Conservation (phyloP, 2,113 vertebrate species). For the Ammospiza caudacuta region DNA sequence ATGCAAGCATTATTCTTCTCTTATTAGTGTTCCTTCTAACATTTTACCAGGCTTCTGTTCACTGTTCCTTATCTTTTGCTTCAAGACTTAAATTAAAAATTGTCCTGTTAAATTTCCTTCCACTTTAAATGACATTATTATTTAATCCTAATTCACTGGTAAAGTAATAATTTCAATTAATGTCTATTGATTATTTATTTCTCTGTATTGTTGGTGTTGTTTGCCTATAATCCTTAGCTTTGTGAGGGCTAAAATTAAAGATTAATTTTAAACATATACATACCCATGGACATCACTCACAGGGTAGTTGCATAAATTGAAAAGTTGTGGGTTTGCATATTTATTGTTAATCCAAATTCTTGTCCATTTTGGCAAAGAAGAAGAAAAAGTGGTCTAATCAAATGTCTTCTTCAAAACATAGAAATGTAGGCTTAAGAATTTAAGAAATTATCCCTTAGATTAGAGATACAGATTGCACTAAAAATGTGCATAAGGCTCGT, state of each 20-base stretch:
- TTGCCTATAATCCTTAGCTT: neutral
- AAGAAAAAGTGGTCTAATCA: accelerated
- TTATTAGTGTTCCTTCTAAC: neutral
- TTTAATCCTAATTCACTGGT: neutral
- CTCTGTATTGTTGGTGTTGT: neutral
- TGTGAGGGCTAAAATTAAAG: neutral
- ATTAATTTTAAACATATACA: neutral
- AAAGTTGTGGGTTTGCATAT: neutral
- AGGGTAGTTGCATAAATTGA: neutral
- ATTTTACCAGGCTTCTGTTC: neutral
- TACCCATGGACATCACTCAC: neutral
- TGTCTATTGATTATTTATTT: neutral
- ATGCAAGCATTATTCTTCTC: neutral
- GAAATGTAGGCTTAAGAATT: neutral
- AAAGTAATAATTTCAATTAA: neutral
- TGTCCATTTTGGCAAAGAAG: neutral
- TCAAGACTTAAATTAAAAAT: neutral
- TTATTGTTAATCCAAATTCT: neutral
- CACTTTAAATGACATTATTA: neutral
- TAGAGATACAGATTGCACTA: neutral
- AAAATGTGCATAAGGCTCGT: neutral
- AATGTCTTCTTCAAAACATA: neutral
- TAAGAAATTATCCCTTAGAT: neutral
- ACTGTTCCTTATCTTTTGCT: neutral
- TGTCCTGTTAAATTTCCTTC: neutral